phyloP scores from a whole-genome alignment of 1,140 invertebrate species.

The Teleogryllus occipitalis region DNA sequence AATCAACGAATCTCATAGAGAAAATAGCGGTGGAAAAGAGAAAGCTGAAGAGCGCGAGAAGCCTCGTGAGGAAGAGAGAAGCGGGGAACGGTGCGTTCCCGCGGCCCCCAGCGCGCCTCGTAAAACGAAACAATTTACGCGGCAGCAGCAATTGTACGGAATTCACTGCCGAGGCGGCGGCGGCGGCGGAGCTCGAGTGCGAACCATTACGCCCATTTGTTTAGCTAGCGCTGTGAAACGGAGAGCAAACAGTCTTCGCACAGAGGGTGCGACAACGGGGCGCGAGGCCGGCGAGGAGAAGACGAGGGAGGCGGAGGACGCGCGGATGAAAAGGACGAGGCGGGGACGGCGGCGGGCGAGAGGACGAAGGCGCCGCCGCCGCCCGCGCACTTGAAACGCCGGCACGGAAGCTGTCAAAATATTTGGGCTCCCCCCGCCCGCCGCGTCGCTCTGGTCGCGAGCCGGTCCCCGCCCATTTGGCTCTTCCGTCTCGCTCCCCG shows the following conservation, averaged over 20 bases:
- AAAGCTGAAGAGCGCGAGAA: too few species aligned
- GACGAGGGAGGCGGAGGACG: neutral
- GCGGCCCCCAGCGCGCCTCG: neutral
- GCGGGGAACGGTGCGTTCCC: too few species aligned
- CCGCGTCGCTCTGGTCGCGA: too few species aligned
- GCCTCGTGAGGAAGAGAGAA: too few species aligned
- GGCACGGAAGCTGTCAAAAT: neutral
- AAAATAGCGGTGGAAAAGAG: too few species aligned
- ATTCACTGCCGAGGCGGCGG: neutral
- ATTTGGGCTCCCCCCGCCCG: neutral
- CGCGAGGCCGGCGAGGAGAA: neutral
- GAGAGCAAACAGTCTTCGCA: neutral
- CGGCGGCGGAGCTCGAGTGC: neutral
- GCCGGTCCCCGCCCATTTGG: too few species aligned
- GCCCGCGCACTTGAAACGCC: neutral
- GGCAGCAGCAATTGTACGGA: neutral
- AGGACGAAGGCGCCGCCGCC: too few species aligned
- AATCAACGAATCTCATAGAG: too few species aligned
- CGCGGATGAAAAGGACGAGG: too few species aligned
- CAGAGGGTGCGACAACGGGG: too few species aligned
- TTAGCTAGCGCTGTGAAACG: neutral
- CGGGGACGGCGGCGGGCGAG: too few species aligned
- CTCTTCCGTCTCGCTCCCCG: too few species aligned
- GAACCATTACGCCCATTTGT: constrained; percentile 1
- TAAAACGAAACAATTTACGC: neutral